These are phyloP conservation scores for Hybos culiciformis DNA, from an alignment of 2,888 invertebrate species.

Conservation along the genomic window DNA sequence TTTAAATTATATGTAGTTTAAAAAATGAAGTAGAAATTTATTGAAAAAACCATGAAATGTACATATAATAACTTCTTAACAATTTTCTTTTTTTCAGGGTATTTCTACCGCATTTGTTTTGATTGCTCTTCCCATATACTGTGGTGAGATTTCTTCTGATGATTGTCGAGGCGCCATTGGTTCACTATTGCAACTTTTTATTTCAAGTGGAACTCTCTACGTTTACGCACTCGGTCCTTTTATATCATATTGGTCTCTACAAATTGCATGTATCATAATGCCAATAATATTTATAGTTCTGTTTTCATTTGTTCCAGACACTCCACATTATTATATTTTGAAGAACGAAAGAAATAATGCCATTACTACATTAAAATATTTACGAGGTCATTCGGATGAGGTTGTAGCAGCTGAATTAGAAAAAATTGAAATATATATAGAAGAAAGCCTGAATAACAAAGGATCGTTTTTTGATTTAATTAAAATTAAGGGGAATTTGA, in stretches of 20 bases:
- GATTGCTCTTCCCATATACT: slow-evolving; percentile 69
- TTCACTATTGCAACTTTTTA: slow-evolving; percentile 60
- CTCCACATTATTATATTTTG: slow-evolving; percentile 54
- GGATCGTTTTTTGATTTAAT: slow-evolving; percentile 41
- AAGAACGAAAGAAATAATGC: slow-evolving; percentile 46
- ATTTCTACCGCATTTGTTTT: slow-evolving; percentile 53
- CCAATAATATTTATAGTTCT: slow-evolving; percentile 46
- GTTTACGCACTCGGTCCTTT: slow-evolving; percentile 60
- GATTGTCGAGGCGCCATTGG: slow-evolving; percentile 70
- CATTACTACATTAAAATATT: slow-evolving; percentile 44
- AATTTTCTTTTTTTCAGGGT: slow-evolving; percentile 32
- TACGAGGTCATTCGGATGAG: slow-evolving; percentile 47
- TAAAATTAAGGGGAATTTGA: slow-evolving; percentile 54
- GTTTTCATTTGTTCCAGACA: slow-evolving; percentile 66
- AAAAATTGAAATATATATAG: slow-evolving; percentile 42
- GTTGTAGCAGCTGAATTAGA: slow-evolving; percentile 51
- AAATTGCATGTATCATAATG: slow-evolving; percentile 48
- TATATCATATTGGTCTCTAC: slow-evolving; percentile 48
- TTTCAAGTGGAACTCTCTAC: slow-evolving; percentile 49
- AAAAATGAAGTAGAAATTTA: neutral
- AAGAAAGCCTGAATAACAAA: slow-evolving; percentile 33
- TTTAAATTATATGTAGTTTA: too few species aligned
- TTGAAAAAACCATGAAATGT: neutral
- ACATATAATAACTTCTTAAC: neutral
- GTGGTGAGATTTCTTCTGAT: slow-evolving; percentile 72